These are phyloP conservation scores for Petrolisthes cinctipes DNA, from an alignment of 2,888 invertebrate species.

Conservation along the genomic window DNA sequence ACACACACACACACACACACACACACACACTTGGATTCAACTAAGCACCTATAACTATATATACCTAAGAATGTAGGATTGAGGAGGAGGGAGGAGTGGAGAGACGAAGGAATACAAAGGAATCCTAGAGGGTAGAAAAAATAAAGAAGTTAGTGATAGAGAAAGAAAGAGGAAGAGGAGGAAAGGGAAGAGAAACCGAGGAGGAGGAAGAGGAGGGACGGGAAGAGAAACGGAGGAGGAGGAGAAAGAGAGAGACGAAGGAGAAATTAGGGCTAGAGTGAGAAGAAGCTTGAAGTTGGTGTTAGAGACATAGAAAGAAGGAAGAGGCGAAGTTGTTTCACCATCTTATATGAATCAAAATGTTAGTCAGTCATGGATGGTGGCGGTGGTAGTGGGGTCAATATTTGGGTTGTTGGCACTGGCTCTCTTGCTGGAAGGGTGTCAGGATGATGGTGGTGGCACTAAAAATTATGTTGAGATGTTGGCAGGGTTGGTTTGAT, in stretches of 20 bases:
- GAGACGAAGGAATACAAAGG: neutral
- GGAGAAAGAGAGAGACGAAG: neutral
- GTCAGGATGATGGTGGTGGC: too few relatives aligned
- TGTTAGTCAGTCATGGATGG: neutral
- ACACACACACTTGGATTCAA: neutral
- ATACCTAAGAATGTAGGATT: neutral
- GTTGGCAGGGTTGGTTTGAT: too few relatives aligned
- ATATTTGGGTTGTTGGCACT: conserved; percentile 1
- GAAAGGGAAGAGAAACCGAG: neutral
- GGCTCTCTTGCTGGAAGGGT: neutral
- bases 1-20: neutral
- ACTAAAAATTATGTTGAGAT: too few relatives aligned
- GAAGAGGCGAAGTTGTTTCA: too few relatives aligned
- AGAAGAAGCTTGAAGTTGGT: neutral
- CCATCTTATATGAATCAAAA: too few relatives aligned
- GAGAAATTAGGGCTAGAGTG: neutral
- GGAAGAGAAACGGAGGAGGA: neutral
- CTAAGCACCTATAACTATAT: neutral
- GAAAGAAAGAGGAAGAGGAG: neutral
- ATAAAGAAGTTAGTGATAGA: neutral
- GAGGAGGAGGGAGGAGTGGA: neutral
- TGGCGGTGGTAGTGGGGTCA: neutral
- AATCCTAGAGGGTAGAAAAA: neutral
- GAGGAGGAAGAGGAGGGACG: neutral
- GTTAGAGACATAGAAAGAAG: neutral